A percentile compares a stretch with the other conserved stretches of the same genome.
Evolutionary conservation across 1,140 invertebrate species (phyloP).

Genomic region (Nephila pilipes): DNA sequence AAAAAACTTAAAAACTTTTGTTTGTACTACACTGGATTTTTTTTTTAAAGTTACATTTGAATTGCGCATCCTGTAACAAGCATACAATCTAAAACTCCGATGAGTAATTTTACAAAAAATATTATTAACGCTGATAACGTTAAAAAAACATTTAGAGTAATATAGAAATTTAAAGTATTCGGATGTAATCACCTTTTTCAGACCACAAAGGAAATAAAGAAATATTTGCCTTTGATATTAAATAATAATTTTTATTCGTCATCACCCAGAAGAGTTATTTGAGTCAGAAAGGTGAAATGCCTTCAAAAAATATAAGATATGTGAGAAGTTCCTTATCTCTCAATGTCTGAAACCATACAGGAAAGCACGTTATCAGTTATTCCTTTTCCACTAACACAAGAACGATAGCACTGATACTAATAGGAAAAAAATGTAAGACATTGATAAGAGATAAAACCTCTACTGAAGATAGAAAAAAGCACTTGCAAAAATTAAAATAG

Average conservation of each 20-base stretch:
- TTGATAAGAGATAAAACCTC: not conserved
- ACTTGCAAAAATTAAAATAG: too few species aligned
- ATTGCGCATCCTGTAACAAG: too few species aligned
- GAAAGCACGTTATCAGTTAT: slow-evolving; percentile 22
- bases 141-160: too few species aligned
- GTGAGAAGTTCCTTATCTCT: slow-evolving; percentile 1
- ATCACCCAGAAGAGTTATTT: not conserved
- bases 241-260: not conserved
- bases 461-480: too few species aligned
- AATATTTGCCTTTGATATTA: not conserved
- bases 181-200: not conserved
- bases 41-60: too few species aligned
- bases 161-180: too few species aligned
- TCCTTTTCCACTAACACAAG: not conserved
- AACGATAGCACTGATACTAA: not conserved
- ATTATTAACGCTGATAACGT: too few species aligned
- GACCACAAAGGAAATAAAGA: not conserved
- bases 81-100: too few species aligned
- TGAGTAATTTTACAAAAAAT: too few species aligned
- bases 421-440: not conserved
- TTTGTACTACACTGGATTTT: too few species aligned
- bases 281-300: slow-evolving; percentile 13
- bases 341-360: slow-evolving; percentile 4
- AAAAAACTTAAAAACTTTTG: too few species aligned
- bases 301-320: slow-evolving; percentile 3